Percentiles rank a stretch among this genome's conserved stretches.
Evolutionary conservation across 2,797 vertebrate species (phyloP).

Genomic region (Malurus leucopterus): DNA sequence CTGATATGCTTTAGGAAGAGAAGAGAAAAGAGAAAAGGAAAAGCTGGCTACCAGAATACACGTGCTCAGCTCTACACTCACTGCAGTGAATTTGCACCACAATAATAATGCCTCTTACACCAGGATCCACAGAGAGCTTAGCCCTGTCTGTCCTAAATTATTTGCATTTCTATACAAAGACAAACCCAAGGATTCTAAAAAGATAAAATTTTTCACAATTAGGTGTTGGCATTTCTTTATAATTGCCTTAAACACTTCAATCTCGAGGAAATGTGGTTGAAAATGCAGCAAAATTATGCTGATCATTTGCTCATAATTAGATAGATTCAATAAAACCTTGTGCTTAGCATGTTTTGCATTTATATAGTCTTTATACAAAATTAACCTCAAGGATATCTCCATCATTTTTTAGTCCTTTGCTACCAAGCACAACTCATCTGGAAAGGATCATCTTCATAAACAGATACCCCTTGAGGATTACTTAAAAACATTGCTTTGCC

Average conservation of each 20-base stretch:
- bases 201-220: not conserved
- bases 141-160: not conserved
- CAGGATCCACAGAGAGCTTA: not conserved
- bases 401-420: not conserved
- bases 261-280: constrained; percentile 19
- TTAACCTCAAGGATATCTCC: not conserved
- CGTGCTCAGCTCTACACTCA: not conserved
- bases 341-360: constrained; percentile 18
- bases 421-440: not conserved
- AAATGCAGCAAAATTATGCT: constrained; percentile 35
- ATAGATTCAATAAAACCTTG: constrained; percentile 43
- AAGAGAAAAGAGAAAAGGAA: not conserved
- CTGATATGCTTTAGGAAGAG: not conserved
- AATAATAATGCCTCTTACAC: not conserved
- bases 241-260: constrained; percentile 34
- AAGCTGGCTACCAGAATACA: not conserved
- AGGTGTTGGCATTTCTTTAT: not conserved
- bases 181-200: not conserved
- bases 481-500: not conserved
- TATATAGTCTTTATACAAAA: not conserved
- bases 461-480: not conserved
- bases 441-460: not conserved
- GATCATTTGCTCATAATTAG: constrained; percentile 35
- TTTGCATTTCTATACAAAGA: not conserved
- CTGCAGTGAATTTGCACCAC: not conserved